phyloP scores from a whole-genome alignment of 1,140 invertebrate genomes.

The Platyura marginata region DNA sequence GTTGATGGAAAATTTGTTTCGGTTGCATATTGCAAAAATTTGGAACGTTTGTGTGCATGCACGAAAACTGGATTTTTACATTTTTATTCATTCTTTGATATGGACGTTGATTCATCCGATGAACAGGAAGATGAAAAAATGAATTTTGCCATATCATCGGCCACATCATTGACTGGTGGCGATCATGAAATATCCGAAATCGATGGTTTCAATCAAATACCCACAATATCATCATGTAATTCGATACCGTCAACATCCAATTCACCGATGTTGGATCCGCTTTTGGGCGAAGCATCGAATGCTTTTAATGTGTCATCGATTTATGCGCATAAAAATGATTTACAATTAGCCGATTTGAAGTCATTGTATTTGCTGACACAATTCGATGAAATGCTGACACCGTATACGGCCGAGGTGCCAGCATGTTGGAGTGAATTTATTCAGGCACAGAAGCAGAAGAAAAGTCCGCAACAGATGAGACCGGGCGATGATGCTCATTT shows the following conservation, averaged over 20 bases:
- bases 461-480: slow-evolving; percentile 58
- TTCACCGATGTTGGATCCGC: too few relatives aligned
- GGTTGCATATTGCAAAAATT: slow-evolving; percentile 56
- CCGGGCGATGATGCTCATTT: slow-evolving; percentile 59
- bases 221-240: slow-evolving; percentile 3
- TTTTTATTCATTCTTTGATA: slow-evolving; percentile 58
- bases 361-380: slow-evolving; percentile 40
- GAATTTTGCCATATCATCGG: slow-evolving; percentile 23
- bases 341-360: slow-evolving; percentile 33
- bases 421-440: slow-evolving; percentile 84
- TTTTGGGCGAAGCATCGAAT: too few relatives aligned
- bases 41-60: slow-evolving; percentile 67
- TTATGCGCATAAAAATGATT: slow-evolving; percentile 29
- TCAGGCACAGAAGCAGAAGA: slow-evolving; percentile 69
- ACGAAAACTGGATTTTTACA: slow-evolving; percentile 60
- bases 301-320: slow-evolving; percentile 11
- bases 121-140: slow-evolving; percentile 45
- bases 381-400: slow-evolving; percentile 32
- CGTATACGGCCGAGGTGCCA: slow-evolving; percentile 74
- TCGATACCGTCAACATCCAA: slow-evolving; percentile 3
- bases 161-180: slow-evolving; percentile 1
- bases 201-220: slow-evolving; percentile 4
- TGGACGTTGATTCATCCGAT: slow-evolving; percentile 45
- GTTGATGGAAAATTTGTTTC: slow-evolving; percentile 51
- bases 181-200: slow-evolving; percentile 13